Percentiles rank a stretch among this genome's conserved stretches.
Conservation (phyloP, 2,113 vertebrate genomes). For the Pelecanus crispus region DNA sequence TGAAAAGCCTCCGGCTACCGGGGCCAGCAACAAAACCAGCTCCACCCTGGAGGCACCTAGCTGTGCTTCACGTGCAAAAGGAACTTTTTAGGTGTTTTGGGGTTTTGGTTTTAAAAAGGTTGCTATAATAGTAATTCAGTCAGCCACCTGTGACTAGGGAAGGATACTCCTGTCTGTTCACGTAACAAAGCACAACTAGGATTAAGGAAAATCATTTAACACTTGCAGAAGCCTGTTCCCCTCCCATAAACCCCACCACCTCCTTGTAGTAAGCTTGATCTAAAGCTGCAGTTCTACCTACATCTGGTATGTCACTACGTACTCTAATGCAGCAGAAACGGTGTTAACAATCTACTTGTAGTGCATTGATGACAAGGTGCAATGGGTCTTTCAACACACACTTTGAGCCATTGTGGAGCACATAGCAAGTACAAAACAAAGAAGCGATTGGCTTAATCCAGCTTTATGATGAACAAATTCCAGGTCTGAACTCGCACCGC, state of each 20-base stretch:
- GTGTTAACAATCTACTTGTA: rapidly evolving
- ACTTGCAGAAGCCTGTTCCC: rapidly evolving
- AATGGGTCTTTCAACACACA: rapidly evolving
- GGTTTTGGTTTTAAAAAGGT: neutral
- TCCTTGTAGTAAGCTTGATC: rapidly evolving
- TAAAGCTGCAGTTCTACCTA: rapidly evolving
- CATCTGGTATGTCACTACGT: rapidly evolving
- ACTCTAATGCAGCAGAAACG: neutral
- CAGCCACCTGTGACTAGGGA: rapidly evolving
- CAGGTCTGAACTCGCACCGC: neutral
- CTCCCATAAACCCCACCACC: rapidly evolving
- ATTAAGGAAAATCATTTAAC: rapidly evolving
- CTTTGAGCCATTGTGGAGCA: rapidly evolving
- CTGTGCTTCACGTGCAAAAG: too few species aligned
- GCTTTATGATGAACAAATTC: rapidly evolving
- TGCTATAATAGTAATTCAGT: neutral
- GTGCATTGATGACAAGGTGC: rapidly evolving
- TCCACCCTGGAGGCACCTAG: too few species aligned
- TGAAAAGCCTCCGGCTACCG: neutral
- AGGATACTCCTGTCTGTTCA: rapidly evolving
- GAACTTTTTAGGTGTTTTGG: too few species aligned
- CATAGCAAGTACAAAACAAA: neutral
- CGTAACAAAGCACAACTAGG: rapidly evolving
- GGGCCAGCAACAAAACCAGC: too few species aligned
- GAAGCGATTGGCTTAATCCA: rapidly evolving